Conservation (phyloP, 2,888 invertebrate genomes). For the Drosophila eohydei region DNA sequence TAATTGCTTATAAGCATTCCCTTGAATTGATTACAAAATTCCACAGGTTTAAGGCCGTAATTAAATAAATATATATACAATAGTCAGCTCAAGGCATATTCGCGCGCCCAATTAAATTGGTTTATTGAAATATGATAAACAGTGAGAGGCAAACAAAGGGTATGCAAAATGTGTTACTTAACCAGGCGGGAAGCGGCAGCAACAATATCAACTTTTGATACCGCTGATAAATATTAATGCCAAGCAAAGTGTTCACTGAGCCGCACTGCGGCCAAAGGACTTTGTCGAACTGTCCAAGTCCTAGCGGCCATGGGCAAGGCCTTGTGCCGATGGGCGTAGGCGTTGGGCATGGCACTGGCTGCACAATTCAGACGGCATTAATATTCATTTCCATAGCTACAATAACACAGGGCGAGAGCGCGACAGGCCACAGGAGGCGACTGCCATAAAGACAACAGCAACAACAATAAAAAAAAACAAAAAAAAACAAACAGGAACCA, state of each 20-base stretch:
- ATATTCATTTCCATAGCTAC: constrained; percentile 80
- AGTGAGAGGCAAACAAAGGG: constrained; percentile 51
- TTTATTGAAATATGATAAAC: constrained; percentile 75
- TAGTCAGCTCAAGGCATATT: constrained; percentile 10
- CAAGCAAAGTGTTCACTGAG: constrained; percentile 79
- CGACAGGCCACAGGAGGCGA: constrained; percentile 65
- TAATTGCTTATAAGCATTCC: not conserved
- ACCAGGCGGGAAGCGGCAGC: constrained; percentile 35
- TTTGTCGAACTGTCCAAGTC: constrained; percentile 47
- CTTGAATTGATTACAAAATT: not conserved
- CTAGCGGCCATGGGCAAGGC: constrained; percentile 19
- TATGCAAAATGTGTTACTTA: constrained; percentile 71
- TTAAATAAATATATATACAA: constrained; percentile 7
- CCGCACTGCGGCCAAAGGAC: constrained; percentile 79
- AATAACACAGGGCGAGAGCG: constrained; percentile 54
- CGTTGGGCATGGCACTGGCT: constrained; percentile 18
- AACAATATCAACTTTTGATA: constrained; percentile 61
- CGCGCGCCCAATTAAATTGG: constrained; percentile 64
- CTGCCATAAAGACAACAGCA: constrained; percentile 61
- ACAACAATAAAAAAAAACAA: not conserved
- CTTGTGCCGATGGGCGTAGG: not conserved
- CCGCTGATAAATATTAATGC: constrained; percentile 80
- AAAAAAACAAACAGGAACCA: constrained; percentile 3
- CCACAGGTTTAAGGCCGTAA: not conserved
- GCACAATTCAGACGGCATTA: constrained; percentile 69